A percentile compares a stretch with the other conserved stretches of the same genome.
Evolutionary conservation across 1,140 invertebrate species (phyloP).

Genomic region (Eueides isabella): DNA sequence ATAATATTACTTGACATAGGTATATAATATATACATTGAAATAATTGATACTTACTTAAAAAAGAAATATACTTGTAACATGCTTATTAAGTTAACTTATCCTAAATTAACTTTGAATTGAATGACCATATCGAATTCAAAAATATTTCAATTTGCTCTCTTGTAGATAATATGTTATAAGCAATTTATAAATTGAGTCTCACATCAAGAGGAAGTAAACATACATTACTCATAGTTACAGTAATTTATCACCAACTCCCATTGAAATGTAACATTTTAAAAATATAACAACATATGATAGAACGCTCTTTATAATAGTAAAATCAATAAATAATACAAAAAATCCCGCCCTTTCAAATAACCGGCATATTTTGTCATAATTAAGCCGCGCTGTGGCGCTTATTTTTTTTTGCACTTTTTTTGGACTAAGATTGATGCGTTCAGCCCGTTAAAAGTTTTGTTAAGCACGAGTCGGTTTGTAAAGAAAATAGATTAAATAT

Average conservation of each 20-base stretch:
- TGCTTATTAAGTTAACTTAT: too few species aligned
- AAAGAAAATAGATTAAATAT: neutral
- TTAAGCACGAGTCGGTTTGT: conserved; percentile 28
- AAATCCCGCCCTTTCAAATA: conserved; percentile 60
- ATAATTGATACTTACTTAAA: too few species aligned
- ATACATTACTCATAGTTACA: neutral
- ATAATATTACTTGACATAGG: too few species aligned
- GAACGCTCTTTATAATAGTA: conserved; percentile 35
- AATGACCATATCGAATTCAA: too few species aligned
- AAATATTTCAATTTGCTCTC: too few species aligned
- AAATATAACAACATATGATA: conserved; percentile 36
- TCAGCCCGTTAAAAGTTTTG: conserved; percentile 34
- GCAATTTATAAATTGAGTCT: too few species aligned
- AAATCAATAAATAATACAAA: conserved; percentile 45
- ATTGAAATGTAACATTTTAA: conserved; percentile 20
- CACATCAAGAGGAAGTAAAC: neutral
- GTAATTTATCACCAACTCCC: conserved; percentile 19
- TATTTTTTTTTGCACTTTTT: conserved; percentile 55
- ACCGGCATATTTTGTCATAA: conserved; percentile 76
- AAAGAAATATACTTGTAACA: too few species aligned
- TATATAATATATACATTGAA: too few species aligned
- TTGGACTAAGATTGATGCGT: conserved; percentile 47
- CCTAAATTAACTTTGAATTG: too few species aligned
- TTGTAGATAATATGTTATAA: too few species aligned
- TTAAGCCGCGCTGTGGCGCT: conserved; percentile 63